Evolutionary conservation across 2,797 vertebrate genomes (phyloP), one percentile per base, ranked within the genome.

Genomic region (Pseudochromis fuscus): DNA sequence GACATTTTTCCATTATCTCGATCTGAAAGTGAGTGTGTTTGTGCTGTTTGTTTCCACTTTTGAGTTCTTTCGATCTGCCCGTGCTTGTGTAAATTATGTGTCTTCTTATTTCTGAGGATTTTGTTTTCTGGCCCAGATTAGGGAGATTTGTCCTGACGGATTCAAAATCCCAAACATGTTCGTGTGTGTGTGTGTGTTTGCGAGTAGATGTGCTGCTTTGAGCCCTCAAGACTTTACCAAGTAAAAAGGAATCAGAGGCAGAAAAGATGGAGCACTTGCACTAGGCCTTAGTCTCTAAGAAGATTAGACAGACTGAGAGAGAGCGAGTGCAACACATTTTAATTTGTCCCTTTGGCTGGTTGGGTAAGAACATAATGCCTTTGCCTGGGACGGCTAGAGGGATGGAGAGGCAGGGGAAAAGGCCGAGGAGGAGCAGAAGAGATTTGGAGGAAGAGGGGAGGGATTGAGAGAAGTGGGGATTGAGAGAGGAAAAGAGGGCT

Each of bases 1-100:
- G 94, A 95, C 90, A 91, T 94, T 95, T 95, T 96, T 91, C 92
- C 91, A 94, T 96, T 91, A 93, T 95, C 92, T 92, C 84, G 80
- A 77, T 78, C 75, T 89, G 82, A 91, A 92, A 92, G 85, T 89
- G 88, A 89, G 93, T 38, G 59, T 60, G 31, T 45, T 37, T 55
- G 28, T 56, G 19, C 24, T 62, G 53, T 76, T 84, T 79, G 49
- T 90, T 93, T 57, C 87, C 84, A 76, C 85, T 88, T 89, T 82
- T 91, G 82, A 90, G 89, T 95, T 94, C 80, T 90, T 91, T 94
- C 92, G 88, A 82, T 84, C 56, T 71, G 11, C 80, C 86, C 91
- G 0, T 55, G 49, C 27, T 18, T 77, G 63, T 81, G 59, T 77
- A 57, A 64, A 30, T 92, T 56, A 42, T 62, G 75, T 69, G 58